Evolutionary conservation across 2,797 vertebrate species (phyloP), one percentile per base, ranked within the genome.

Genomic region (Eurystomus glaucurus): DNA sequence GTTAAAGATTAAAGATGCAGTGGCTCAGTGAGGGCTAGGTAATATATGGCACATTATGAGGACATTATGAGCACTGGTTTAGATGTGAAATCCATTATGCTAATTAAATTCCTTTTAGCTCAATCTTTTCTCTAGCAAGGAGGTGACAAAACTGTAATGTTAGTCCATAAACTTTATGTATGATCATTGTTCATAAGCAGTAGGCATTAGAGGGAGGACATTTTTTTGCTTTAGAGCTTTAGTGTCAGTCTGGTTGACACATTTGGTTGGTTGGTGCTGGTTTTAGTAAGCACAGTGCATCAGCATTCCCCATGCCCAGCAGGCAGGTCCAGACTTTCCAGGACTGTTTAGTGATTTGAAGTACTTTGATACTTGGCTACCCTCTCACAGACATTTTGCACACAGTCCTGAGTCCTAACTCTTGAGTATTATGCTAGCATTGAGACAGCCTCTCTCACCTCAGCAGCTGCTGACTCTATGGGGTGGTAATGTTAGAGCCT

Each of bases 1-100:
- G 88, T 89, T 95, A 87, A 87, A 86, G 76, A 88, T 93, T 90
- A 86, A 93, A 95, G 92, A 85, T 85, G 66, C 43, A 55, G 68
- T 85, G 68, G 28, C 62, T 94, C 33, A 80, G 31, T 61, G 61
- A 91, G 22, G 33, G 33, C 86, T 80, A 93, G 81, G 66, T 23
- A 96, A 70, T 90, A 26, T 62, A 54, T 28, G n/a, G 41, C 55
- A 21, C 85, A 45, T 68, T 85, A 70, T 26, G 45, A 91, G 37
- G 51, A 69, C n/a, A 43, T 79, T 93, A 85, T 82, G 85, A 94
- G 17, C 72, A 57, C 71, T 75, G 45, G 37, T 94, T 90, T 69
- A 75, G 45, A 94, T 85, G 64, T 87, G 92, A 96, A 95, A 92
- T 43, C 55, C 78, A 51, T 93, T 87, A 80, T 45, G 69, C 83